Percentiles rank a stretch among this genome's conserved stretches.
These are phyloP conservation scores for Puffinus mauretanicus DNA, from an alignment of 2,113 vertebrate species.

Conservation along the genomic window DNA sequence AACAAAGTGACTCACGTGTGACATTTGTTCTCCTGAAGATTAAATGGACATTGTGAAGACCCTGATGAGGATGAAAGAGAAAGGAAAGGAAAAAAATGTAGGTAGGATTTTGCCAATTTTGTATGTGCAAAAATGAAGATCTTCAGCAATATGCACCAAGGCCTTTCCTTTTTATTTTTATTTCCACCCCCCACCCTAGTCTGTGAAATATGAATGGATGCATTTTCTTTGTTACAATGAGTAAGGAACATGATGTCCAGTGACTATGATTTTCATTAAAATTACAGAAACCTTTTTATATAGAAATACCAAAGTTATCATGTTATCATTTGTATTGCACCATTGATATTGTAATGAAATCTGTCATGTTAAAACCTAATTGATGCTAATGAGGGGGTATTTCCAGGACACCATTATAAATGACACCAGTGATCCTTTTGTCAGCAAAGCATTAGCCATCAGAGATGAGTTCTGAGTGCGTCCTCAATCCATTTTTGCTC, in stretches of 20 bases:
- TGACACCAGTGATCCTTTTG: not conserved
- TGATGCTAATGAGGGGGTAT: not conserved
- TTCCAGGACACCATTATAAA: not conserved
- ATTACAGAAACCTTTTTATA: not conserved
- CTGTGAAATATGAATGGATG: not conserved
- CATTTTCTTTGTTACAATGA: not conserved
- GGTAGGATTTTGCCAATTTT: not conserved
- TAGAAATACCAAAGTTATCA: not conserved
- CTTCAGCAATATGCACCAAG: not conserved
- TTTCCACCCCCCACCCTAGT: fast-evolving
- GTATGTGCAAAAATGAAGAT: not conserved
- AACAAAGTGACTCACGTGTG: not conserved
- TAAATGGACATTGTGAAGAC: not conserved
- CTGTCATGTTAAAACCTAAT: not conserved
- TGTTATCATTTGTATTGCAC: not conserved
- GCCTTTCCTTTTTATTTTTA: not conserved
- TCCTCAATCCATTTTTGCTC: not conserved
- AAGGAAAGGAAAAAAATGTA: not conserved
- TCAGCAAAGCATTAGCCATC: not conserved
- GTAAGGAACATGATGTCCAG: not conserved
- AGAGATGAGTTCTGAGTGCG: not conserved
- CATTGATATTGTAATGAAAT: not conserved
- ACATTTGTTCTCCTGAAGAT: not conserved
- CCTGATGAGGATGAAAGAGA: not conserved
- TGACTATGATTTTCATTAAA: not conserved